Base-by-base conservation (phyloP, 2,888 invertebrate genomes). In the Epirrhoe alternata region DNA sequence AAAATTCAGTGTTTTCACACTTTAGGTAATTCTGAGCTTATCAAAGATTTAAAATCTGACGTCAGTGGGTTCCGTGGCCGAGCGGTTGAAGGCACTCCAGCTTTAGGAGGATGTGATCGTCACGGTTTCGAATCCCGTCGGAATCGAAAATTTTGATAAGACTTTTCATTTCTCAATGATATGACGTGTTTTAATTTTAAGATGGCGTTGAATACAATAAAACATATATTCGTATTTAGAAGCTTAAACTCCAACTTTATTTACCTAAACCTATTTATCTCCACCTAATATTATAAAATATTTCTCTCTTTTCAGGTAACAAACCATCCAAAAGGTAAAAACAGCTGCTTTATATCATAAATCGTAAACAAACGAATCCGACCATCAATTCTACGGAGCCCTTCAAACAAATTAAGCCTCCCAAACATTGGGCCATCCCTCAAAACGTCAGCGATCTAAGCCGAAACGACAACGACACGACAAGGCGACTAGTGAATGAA, bases 361-460 rank as follows among this genome's bases (percentile, higher is more conserved):
- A 80, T 79, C 55, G 66, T 71, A 70, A 71, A 70, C 70, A 80
- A 77, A 75, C 70, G 69, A 75, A 79, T 77, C 73, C 77, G 59
- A 60, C 71, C 80, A 81, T 80, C 79, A 79, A 80, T 82, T 76
- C 72, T 66, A 71, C 66, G 69, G 68, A 71, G 59, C 65, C 69
- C 73, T 71, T 80, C 80, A 85, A 86, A 82, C 68, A 86, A 86
- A 86, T 87, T 83, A 83, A 83, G 78, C 80, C 68, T 69, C 75
- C 77, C 80, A 86, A 87, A 87, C 86, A 84, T 86, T 79, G 69
- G 72, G 78, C 78, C 74, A 85, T 87, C 79, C 78, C 77, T 87
- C 83, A 84, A 82, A 82, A 81, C 77, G 85, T 87, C 87, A 83
- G 73, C 86, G 77, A 74, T 77, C 79, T 79, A 78, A 80, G 79